Evolutionary conservation across 2,888 invertebrate genomes (phyloP).

Genomic region (Microchrysa polita): DNA sequence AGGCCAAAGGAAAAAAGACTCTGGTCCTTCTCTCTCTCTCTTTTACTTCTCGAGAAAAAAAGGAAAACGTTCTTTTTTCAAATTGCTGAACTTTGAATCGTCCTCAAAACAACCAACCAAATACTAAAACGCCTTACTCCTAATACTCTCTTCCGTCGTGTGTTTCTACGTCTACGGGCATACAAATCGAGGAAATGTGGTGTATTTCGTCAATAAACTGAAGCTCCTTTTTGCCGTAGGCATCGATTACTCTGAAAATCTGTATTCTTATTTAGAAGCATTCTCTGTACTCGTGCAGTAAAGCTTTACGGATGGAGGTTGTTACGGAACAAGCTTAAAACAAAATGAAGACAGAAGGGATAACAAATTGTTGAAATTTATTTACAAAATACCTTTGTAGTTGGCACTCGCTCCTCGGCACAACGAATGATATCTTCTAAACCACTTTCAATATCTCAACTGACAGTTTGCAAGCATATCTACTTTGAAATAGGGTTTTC

Average conservation of each 20-base stretch:
- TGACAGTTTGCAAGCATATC: neutral
- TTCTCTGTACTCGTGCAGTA: too few relatives aligned
- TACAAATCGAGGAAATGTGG: neutral
- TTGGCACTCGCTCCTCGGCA: neutral
- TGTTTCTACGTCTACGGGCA: too few relatives aligned
- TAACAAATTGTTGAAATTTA: neutral
- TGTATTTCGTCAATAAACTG: neutral
- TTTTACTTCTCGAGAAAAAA: slow-evolving; percentile 1
- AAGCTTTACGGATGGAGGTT: neutral
- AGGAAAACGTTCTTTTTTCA: slow-evolving; percentile 22
- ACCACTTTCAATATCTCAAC: slow-evolving; percentile 1
- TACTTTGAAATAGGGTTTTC: neutral
- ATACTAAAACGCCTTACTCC: neutral
- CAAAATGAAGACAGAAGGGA: neutral
- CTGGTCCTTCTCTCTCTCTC: too few relatives aligned
- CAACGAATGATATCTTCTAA: too few relatives aligned
- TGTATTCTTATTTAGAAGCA: neutral
- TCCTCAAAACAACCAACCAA: neutral
- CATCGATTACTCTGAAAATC: slow-evolving; percentile 18
- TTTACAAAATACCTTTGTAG: neutral
- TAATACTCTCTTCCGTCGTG: neutral
- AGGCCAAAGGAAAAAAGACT: slow-evolving; percentile 31
- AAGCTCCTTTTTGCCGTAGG: slow-evolving; percentile 12
- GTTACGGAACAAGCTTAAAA: neutral
- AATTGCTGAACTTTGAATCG: slow-evolving; percentile 5